Evolutionary conservation across 2,113 vertebrate genomes (phyloP).

Genomic region (Stercorarius parasiticus): DNA sequence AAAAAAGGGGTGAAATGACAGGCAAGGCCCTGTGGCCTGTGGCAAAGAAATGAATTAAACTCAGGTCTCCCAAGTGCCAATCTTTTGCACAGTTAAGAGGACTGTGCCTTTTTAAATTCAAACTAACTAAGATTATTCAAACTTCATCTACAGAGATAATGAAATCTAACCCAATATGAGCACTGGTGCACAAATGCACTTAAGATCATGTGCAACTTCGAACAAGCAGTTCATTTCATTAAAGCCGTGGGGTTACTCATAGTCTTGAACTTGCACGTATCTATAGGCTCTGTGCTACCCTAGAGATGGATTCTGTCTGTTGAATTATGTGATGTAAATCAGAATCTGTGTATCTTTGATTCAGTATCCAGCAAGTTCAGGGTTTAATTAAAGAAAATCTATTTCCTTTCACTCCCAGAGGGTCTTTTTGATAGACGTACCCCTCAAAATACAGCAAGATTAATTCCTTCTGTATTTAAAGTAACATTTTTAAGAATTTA

Average conservation of each 20-base stretch:
- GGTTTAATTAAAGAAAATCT: constrained; percentile 7
- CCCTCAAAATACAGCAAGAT: background rate
- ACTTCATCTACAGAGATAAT: background rate
- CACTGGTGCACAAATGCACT: background rate
- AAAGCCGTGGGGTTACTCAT: background rate
- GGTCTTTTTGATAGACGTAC: background rate
- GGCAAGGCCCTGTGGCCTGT: background rate
- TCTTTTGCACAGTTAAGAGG: background rate
- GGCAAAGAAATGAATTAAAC: background rate
- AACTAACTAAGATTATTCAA: background rate
- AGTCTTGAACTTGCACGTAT: background rate
- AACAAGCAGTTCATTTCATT: background rate
- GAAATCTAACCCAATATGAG: background rate
- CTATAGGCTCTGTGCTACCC: background rate
- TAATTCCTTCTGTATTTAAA: background rate
- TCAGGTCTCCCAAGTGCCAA: background rate
- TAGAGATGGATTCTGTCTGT: background rate
- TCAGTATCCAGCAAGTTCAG: background rate
- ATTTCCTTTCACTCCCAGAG: background rate
- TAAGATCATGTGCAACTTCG: background rate
- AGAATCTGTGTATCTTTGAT: background rate
- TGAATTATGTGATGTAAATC: background rate
- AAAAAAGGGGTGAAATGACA: background rate
- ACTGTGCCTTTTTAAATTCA: background rate
- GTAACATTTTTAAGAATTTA: background rate